A percentile compares a stretch with the other conserved stretches of the same genome.
These are phyloP conservation scores for Diadumene lineata DNA, from an alignment of 92 coral and sea anemone genomes.

Conservation along the genomic window DNA sequence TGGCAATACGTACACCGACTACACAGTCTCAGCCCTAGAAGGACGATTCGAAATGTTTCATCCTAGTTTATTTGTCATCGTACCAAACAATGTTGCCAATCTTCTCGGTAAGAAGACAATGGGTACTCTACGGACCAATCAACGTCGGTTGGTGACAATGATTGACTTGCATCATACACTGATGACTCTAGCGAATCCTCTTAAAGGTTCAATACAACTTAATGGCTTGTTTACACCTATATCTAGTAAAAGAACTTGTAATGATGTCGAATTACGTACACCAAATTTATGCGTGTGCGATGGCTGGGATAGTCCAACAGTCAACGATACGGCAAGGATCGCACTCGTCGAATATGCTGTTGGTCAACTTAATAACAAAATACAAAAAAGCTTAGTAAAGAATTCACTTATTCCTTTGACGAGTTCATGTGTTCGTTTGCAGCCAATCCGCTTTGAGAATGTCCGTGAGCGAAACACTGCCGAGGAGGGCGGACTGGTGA, in stretches of 20 bases:
- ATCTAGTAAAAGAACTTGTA: conserved; percentile 62
- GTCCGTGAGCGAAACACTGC: conserved; percentile 60
- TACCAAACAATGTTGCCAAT: conserved; percentile 68
- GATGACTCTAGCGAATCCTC: conserved; percentile 55
- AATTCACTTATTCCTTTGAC: neutral
- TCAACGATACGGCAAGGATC: conserved; percentile 45
- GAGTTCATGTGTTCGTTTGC: conserved; percentile 53
- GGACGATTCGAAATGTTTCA: conserved; percentile 91
- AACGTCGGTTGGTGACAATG: conserved; percentile 60
- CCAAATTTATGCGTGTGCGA: conserved; percentile 85
- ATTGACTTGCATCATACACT: conserved; percentile 73
- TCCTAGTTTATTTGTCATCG: conserved; percentile 64
- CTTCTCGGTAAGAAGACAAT: conserved; percentile 59
- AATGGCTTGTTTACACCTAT: conserved; percentile 65
- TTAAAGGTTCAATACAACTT: conserved; percentile 31
- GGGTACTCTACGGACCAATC: conserved; percentile 58
- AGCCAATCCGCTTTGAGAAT: conserved; percentile 44
- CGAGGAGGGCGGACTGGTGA: conserved; percentile 41
- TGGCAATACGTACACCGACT: conserved; percentile 83
- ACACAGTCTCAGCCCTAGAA: conserved; percentile 57
- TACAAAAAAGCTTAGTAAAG: conserved; percentile 25
- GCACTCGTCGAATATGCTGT: conserved; percentile 75
- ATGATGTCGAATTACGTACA: conserved; percentile 62
- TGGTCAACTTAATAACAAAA: conserved; percentile 66
- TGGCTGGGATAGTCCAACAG: conserved; percentile 70